Conservation (phyloP, 2,888 invertebrate species). For the Cremastinae sp. region DNA sequence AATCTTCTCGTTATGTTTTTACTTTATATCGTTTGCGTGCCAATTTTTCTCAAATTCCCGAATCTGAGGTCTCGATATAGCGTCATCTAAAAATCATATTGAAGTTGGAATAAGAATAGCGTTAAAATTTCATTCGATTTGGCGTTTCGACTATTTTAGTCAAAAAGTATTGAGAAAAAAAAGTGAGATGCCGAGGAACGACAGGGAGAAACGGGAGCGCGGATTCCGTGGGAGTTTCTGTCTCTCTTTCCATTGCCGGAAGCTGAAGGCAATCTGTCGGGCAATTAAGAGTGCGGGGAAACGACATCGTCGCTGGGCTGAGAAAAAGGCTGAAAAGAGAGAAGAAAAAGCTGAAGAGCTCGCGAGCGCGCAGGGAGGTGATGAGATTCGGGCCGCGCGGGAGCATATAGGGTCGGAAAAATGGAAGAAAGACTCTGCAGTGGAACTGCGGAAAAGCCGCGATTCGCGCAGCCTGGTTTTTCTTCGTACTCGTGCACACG, state of each 20-base stretch:
- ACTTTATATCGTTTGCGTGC: no score
- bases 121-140: no score
- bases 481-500: neutral
- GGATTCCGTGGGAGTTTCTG: constrained; percentile 4
- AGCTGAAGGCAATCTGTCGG: constrained; percentile 58
- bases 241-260: neutral
- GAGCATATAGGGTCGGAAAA: constrained; percentile 40
- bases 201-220: neutral
- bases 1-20: no score
- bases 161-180: neutral
- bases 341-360: constrained; percentile 46
- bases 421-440: constrained; percentile 31
- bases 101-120: no score
- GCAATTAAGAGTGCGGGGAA: constrained; percentile 67
- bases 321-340: neutral
- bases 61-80: no score
- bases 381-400: constrained; percentile 37
- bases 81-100: no score
- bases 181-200: neutral
- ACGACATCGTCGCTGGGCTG: neutral
- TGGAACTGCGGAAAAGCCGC: constrained; percentile 19
- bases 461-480: constrained; percentile 9
- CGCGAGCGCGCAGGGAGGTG: constrained; percentile 16
- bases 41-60: no score
- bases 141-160: neutral